Base-by-base conservation (phyloP, 1,140 invertebrate species). In the Sitobion miscanthi region DNA sequence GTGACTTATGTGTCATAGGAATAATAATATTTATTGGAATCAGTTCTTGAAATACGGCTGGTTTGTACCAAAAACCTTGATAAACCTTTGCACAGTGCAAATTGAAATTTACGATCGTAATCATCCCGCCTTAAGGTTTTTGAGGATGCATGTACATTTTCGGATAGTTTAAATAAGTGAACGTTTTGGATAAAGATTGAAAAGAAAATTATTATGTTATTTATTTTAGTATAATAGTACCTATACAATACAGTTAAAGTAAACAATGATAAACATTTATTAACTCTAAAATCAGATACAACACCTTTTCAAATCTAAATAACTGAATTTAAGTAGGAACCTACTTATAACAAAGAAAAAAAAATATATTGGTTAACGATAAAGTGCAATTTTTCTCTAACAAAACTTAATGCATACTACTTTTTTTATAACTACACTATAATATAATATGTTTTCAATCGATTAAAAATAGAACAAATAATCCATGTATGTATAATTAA, bases 21-120 rank as follows among this genome's bases (percentile, higher is more conserved):
- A 52, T 57, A 52, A 83, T 91, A 83, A 82, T 82, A 69, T 52
- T 9, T 25, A n/a, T 62, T 35, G 45, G 90, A 20, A 0, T 83
- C 47, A 49, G 47, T 49, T 52, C 20, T 54, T 9, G 7, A 23
- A 35, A 52, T 6, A 35, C 7, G 3, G 23, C 14, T n/a, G 35
- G 30, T 93, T 93, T 57, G 45, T 86, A 57, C 45, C 38, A n/a
- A 83, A 83, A 45, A 85, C 7, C 21, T 86, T 11, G 38, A 86
- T 57, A 93, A 52, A 57, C 9, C 52, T 3, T 86, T 93, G 4
- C 25, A 14, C 25, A 52, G 38, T 57, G 47, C 35, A 86, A 92
- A 92, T 92, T 85, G 35, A 92, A 92, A 92, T 85, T 57, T 92
- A 92, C 85, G 14, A 35, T 42, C 8, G 35, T 92, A 45, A n/a